Evolutionary conservation across 1,140 invertebrate genomes (phyloP), one percentile per base, ranked within the genome.

Genomic region (Listronotus bonariensis): DNA sequence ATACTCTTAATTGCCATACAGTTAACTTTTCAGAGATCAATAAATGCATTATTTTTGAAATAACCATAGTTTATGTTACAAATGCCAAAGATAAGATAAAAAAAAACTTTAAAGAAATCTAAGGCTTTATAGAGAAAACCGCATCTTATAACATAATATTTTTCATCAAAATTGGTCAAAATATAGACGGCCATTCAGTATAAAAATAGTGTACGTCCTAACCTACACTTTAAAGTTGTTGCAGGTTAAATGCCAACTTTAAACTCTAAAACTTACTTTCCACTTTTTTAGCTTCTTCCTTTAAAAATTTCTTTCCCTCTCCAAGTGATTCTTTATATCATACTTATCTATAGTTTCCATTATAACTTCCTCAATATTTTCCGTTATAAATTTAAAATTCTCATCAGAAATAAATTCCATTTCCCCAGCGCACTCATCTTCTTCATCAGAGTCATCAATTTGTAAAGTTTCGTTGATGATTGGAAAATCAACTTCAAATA

Each of bases 361-460:
- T 0, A 84, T 65, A 15, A 81, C 68, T 12, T 77, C 70, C 12
- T 79, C 79, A 56, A 81, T 80, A 66, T 81, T 79, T 61, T 79
- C 80, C 74, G 78, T 82, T 64, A 83, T 46, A 73, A 79, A 82
- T 71, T 72, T 54, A 38, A 75, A 73, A 65, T 73, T 75, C 10
- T 77, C 72, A 67, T 69, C 31, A 72, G 73, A 65, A 55, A 78
- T 67, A 61, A 61, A 67, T 65, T 71, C 71, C 54, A 63, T 65
- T 49, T 61, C 17, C 26, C 75, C 73, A 18, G 80, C 77, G 26
- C 59, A 70, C 11, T 81, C 79, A 1, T 80, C 78, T 54, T 82
- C 80, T 32, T 83, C 83, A 68, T 85, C 83, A 3, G 82, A 82
- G 69, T 84, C 81, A 70, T 83, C 82, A 34, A 85, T 82, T 72